Conservation (phyloP, 2,113 vertebrate genomes). For the Dendropsophus ebraccatus region DNA sequence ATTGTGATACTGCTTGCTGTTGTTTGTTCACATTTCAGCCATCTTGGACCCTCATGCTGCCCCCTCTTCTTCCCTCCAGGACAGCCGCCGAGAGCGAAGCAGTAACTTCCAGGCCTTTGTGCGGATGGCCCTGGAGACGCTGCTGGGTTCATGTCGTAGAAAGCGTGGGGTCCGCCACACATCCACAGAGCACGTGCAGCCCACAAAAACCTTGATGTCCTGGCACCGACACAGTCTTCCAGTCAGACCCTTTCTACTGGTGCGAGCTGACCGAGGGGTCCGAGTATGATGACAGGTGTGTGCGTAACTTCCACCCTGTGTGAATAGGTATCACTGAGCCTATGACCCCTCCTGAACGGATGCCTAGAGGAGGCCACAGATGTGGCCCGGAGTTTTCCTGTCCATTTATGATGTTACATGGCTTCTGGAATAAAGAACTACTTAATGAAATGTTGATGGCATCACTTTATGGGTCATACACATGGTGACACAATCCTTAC, state of each 20-base stretch:
- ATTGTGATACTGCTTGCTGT: background rate
- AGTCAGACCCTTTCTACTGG: slow-evolving; percentile 23
- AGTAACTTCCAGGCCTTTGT: slow-evolving; percentile 80
- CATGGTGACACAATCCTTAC: background rate
- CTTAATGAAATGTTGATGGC: background rate
- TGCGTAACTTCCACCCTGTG: background rate
- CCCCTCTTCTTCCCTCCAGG: slow-evolving; percentile 71
- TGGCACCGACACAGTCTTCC: slow-evolving; percentile 40
- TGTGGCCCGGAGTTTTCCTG: background rate
- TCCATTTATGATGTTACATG: slow-evolving; percentile 2
- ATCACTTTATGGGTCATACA: background rate
- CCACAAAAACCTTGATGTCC: slow-evolving; percentile 29
- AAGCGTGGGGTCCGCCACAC: slow-evolving; percentile 64
- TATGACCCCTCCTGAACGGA: background rate
- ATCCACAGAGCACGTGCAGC: background rate
- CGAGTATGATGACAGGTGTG: background rate
- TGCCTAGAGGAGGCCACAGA: background rate
- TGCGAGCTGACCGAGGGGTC: slow-evolving; percentile 11
- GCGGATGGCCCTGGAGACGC: slow-evolving; percentile 79
- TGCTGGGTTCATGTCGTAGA: slow-evolving; percentile 75
- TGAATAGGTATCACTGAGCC: background rate
- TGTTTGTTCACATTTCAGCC: slow-evolving; percentile 6
- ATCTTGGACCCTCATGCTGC: background rate
- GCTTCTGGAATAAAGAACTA: slow-evolving; percentile 22
- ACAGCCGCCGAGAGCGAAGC: slow-evolving; percentile 83